Evolutionary conservation across 2,113 vertebrate species (phyloP).

Genomic region (Tenrec ecaudatus): DNA sequence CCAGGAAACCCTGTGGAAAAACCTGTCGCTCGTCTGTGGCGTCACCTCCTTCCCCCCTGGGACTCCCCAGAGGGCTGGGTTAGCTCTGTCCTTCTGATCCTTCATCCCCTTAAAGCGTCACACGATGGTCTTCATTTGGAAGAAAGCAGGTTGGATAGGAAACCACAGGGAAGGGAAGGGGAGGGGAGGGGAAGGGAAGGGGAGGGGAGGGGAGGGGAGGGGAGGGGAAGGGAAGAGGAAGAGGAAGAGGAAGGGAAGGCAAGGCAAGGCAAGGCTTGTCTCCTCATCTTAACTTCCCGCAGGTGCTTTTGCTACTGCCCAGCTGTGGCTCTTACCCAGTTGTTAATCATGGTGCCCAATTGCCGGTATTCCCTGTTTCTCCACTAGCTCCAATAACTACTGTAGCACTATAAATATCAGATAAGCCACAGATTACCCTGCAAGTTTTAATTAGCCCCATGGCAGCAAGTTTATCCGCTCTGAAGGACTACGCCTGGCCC

Average conservation of each 20-base stretch:
- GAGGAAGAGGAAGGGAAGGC: no score
- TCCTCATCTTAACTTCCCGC: slow-evolving; percentile 14
- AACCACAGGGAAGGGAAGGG: background rate
- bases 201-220: no score
- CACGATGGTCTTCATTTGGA: slow-evolving; percentile 36
- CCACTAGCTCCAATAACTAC: slow-evolving; percentile 64
- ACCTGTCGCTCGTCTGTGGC: background rate
- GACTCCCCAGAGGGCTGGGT: background rate
- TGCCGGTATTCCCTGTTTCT: slow-evolving; percentile 7
- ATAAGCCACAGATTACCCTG: slow-evolving; percentile 74
- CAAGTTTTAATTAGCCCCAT: slow-evolving; percentile 77
- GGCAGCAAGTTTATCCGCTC: slow-evolving; percentile 69
- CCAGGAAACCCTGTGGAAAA: background rate
- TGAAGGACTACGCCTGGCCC: slow-evolving; percentile 58
- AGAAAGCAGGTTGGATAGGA: slow-evolving; percentile 21
- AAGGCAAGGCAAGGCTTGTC: background rate
- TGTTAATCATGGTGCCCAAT: slow-evolving; percentile 57
- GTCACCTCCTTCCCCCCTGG: background rate
- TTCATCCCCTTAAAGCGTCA: slow-evolving; percentile 19
- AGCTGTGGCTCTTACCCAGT: slow-evolving; percentile 40
- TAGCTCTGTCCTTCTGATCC: slow-evolving; percentile 18
- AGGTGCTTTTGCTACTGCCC: background rate
- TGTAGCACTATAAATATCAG: slow-evolving; percentile 72
- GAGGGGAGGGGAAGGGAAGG: no score
- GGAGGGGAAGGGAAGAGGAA: no score